phyloP scores from a whole-genome alignment of 2,888 invertebrate genomes.

The Empis livida region DNA sequence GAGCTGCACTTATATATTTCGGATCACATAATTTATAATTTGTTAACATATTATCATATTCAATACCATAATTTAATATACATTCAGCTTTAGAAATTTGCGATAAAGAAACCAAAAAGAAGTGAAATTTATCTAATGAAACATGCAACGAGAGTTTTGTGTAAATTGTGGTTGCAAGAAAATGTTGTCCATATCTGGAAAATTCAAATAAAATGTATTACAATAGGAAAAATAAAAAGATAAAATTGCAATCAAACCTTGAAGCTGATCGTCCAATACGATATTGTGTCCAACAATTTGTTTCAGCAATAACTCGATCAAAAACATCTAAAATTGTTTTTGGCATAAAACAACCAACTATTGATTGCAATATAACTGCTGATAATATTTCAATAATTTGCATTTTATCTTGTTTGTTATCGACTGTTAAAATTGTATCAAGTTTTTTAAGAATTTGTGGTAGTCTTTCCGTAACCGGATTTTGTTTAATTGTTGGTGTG shows the following conservation, averaged over 20 bases:
- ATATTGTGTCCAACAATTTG: conserved; percentile 75
- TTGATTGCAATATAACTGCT: conserved; percentile 70
- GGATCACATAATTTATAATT: conserved; percentile 27
- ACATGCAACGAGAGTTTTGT: conserved; percentile 51
- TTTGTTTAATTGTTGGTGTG: conserved; percentile 4
- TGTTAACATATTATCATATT: conserved; percentile 35
- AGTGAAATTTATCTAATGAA: conserved; percentile 77
- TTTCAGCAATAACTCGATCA: conserved; percentile 40
- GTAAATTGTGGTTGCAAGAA: conserved; percentile 52
- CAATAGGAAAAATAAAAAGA: no score
- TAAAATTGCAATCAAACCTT: conserved; percentile 31
- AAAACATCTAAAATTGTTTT: conserved; percentile 44
- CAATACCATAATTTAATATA: conserved; percentile 40
- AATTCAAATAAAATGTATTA: not conserved
- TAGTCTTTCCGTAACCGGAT: conserved; percentile 21
- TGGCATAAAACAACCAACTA: conserved; percentile 57
- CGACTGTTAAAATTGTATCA: conserved; percentile 23
- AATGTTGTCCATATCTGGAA: conserved; percentile 61
- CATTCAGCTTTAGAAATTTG: conserved; percentile 64
- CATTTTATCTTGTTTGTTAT: conserved; percentile 30
- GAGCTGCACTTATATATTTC: conserved; percentile 17
- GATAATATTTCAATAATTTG: conserved; percentile 61
- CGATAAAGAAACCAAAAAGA: conserved; percentile 74
- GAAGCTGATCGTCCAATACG: conserved; percentile 76
- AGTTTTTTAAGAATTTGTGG: conserved; percentile 30